A percentile compares a stretch with the other conserved stretches of the same genome.
Conservation (phyloP, 2,888 invertebrate species). For the Brachylomia viminalis region DNA sequence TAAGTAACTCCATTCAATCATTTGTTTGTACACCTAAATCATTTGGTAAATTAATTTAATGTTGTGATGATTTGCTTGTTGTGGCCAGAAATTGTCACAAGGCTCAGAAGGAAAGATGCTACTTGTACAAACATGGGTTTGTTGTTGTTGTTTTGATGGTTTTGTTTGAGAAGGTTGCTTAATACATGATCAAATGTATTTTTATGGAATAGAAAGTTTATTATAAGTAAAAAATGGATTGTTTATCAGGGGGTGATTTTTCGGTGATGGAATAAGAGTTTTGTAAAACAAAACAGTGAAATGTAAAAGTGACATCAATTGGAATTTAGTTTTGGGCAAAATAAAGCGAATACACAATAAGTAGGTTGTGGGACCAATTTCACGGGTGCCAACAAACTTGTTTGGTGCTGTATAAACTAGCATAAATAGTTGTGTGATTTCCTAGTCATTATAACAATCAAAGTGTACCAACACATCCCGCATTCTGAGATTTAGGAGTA, state of each 20-base stretch:
- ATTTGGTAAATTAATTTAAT: neutral
- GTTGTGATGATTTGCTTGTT: neutral
- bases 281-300: neutral
- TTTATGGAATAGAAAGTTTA: neutral
- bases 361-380: neutral
- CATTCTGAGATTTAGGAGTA: neutral
- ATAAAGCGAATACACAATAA: neutral
- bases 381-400: neutral
- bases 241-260: neutral
- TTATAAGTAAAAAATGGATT: neutral
- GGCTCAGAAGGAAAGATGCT: neutral
- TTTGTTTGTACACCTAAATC: neutral
- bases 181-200: neutral
- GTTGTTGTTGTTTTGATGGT: neutral
- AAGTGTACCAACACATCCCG: accelerated
- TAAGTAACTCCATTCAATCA: conserved; percentile 83
- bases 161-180: neutral
- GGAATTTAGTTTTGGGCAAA: neutral
- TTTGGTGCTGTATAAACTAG: neutral
- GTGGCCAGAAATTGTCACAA: neutral
- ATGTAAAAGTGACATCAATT: neutral
- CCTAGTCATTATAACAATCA: neutral
- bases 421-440: neutral
- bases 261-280: neutral
- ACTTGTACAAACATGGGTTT: conserved; percentile 2